Evolutionary conservation across 1,140 invertebrate species (phyloP).

Genomic region (Anastrepha obliqua): DNA sequence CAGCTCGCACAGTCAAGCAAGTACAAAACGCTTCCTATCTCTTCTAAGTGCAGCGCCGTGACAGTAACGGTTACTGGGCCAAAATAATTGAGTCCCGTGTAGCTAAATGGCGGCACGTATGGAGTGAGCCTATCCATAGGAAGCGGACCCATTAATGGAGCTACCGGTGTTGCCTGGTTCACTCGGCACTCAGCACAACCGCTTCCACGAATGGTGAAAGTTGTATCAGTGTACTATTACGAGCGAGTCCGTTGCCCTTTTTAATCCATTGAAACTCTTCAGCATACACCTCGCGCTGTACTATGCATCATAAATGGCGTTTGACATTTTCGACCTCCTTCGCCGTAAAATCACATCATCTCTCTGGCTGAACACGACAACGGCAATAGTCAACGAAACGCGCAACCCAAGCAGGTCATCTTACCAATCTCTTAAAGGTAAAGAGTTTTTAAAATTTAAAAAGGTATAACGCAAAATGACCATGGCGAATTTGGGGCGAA

Average conservation of each 20-base stretch:
- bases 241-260: not conserved
- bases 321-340: not conserved
- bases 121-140: too few species aligned
- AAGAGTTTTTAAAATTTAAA: not conserved
- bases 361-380: not conserved
- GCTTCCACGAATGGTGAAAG: not conserved
- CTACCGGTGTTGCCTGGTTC: not conserved
- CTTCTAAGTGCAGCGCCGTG: constrained; percentile 40
- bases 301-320: too few species aligned
- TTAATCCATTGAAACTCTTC: not conserved
- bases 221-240: not conserved
- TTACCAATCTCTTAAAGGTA: not conserved
- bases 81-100: too few species aligned
- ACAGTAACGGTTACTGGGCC: too few species aligned
- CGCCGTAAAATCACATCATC: not conserved
- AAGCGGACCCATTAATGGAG: too few species aligned
- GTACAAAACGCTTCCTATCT: constrained; percentile 37
- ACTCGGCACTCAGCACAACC: constrained; percentile 20
- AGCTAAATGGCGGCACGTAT: too few species aligned
- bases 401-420: not conserved
- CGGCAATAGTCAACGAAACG: not conserved
- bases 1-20: constrained; percentile 14
- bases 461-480: not conserved
- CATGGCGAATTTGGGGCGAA: not conserved
- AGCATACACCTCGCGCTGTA: not conserved